Evolutionary conservation across 1,140 invertebrate genomes (phyloP).

Genomic region (Atta colombica): DNA sequence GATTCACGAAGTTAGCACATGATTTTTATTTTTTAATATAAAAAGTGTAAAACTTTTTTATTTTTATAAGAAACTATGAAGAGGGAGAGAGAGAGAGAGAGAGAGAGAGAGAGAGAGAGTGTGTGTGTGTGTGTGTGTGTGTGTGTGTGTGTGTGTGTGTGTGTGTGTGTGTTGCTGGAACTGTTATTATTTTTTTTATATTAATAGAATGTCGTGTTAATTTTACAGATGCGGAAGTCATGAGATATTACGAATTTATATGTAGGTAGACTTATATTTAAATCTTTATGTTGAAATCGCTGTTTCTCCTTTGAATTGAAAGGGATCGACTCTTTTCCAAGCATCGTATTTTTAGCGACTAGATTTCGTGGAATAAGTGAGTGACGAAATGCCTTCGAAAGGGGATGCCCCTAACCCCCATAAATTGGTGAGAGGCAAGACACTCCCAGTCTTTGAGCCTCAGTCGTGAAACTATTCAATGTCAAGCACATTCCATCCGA

Average conservation of each 20-base stretch:
- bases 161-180: too few relatives aligned
- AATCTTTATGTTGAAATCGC: not conserved
- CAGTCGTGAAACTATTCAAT: conserved; percentile 79
- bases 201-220: too few relatives aligned
- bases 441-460: conserved; percentile 78
- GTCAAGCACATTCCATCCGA: conserved; percentile 76
- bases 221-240: not conserved
- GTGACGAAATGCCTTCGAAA: conserved; percentile 75
- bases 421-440: conserved; percentile 78
- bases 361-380: conserved; percentile 29
- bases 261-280: not conserved
- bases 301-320: not conserved
- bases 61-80: too few relatives aligned
- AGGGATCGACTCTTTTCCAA: conserved; percentile 12
- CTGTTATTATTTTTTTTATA: too few relatives aligned
- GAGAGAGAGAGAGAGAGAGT: too few relatives aligned
- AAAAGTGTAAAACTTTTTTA: too few relatives aligned
- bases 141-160: too few relatives aligned
- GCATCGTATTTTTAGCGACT: conserved; percentile 34
- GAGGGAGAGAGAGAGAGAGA: too few relatives aligned
- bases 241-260: not conserved
- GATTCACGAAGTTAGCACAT: too few relatives aligned
- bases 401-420: conserved; percentile 76
- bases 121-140: too few relatives aligned
- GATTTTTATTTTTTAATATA: too few relatives aligned